Evolutionary conservation across 2,888 invertebrate species (phyloP), one percentile per base, ranked within the genome.

Genomic region (Amphipyra berbera): DNA sequence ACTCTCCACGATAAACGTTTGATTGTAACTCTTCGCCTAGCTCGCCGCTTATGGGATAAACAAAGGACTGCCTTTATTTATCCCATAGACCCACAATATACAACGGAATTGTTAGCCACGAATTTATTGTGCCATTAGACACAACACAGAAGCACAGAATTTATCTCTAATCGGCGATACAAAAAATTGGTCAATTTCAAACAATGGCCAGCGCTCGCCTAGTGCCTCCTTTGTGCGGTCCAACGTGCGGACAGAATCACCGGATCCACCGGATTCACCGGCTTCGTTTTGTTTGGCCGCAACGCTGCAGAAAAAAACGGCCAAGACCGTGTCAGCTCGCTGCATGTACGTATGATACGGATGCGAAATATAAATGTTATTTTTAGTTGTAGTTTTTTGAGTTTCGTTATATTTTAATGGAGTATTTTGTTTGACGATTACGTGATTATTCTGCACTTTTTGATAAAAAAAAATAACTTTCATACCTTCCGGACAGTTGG

Each of bases 231-330:
- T 80, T 80, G 79, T 79, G 67, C 60, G 63, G 54, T 52, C 46
- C 68, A 63, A 61, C 60, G 67, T 67, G 81, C 73, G 73, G 81
- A 73, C 72, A 60, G 71, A 67, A 70, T 63, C 68, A 67, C 73
- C 42, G 15, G 42, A 14, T 14, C 13, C 15, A 42, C 60, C 42
- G 14, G 41, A 13, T 13, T 41, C 40, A 40, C 59, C 65, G 68
- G 73, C 49, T 71, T 82, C 73, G 81, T 83, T 85, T 86, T 85
- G 79, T 86, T 82, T 68, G 71, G 66, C 71, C 76, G 75, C 72
- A 74, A 56, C 74, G 73, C 78, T 58, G 63, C 53, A 76, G 62
- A 70, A 73, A 78, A 83, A 79, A 65, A 65, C 53, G 42, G 35
- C 53, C 35, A 57, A 45, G 63, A 61, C 54, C 57, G 60, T 61